Evolutionary conservation across 2,888 invertebrate genomes (phyloP).

Genomic region (Philaethria dido): DNA sequence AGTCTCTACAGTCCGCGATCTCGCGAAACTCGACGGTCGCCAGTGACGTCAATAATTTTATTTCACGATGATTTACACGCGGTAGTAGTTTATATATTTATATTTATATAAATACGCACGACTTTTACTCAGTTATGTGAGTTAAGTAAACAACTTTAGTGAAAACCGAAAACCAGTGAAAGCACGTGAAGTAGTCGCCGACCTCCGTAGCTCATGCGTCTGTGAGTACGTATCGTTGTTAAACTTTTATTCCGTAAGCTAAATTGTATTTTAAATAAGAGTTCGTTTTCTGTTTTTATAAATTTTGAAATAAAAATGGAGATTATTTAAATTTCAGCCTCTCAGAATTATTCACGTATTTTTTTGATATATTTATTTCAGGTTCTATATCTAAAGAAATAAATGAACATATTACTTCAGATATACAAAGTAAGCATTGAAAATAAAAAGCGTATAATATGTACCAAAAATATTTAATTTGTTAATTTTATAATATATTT

Average conservation of each 20-base stretch:
- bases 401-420: too few relatives aligned
- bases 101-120: not conserved
- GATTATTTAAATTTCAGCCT: too few relatives aligned
- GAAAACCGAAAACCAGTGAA: not conserved
- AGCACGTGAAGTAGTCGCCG: not conserved
- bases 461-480: too few relatives aligned
- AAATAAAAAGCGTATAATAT: too few relatives aligned
- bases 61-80: not conserved
- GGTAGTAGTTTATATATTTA: not conserved
- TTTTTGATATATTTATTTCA: too few relatives aligned
- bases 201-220: slow-evolving; percentile 2
- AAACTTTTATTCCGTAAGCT: not conserved
- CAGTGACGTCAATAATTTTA: not conserved
- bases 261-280: not conserved
- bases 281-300: too few relatives aligned
- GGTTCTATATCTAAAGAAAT: too few relatives aligned
- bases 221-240: slow-evolving; percentile 6
- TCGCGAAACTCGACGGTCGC: not conserved
- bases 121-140: not conserved
- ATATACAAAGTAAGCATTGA: too few relatives aligned
- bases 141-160: slow-evolving; percentile 1
- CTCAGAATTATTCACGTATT: too few relatives aligned
- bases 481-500: too few relatives aligned
- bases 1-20: not conserved
- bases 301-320: too few relatives aligned